Evolutionary conservation across 64 coral and sea anemone species (phyloP).

Genomic region (Stichodactyla mertensii): DNA sequence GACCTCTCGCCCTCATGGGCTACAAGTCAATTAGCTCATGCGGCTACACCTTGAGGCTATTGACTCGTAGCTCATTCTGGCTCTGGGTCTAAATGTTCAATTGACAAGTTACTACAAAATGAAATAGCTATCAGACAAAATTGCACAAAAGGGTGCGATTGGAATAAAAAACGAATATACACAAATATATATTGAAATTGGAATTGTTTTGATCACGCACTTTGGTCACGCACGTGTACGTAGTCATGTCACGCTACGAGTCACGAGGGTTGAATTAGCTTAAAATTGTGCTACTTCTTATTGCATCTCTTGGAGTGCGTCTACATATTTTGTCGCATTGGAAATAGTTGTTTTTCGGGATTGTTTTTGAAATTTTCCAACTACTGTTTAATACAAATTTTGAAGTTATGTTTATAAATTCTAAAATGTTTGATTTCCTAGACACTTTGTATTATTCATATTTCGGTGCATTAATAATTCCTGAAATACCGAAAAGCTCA

Average conservation of each 20-base stretch:
- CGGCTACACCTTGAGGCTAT: no score
- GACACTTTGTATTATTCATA: neutral
- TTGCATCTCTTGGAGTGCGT: neutral
- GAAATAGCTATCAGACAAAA: conserved; percentile 8
- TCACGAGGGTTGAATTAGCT: neutral
- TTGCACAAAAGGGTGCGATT: conserved; percentile 22
- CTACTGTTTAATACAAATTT: neutral
- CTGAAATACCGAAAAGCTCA: neutral
- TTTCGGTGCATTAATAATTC: neutral
- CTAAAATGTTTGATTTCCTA: neutral
- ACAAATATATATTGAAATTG: conserved; percentile 22
- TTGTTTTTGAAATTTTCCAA: neutral
- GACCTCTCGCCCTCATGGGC: no score
- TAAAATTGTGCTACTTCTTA: neutral
- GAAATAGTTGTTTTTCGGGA: neutral
- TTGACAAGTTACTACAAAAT: neutral
- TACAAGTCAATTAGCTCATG: no score
- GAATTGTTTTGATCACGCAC: neutral
- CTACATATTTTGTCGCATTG: neutral
- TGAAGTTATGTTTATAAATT: neutral
- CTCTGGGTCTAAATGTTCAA: no score
- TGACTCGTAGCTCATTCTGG: no score
- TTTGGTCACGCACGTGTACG: conserved; percentile 15
- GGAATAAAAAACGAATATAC: conserved; percentile 20
- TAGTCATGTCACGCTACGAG: neutral